phyloP scores from a whole-genome alignment of 2,888 invertebrate genomes.

The Hypsopygia costalis region DNA sequence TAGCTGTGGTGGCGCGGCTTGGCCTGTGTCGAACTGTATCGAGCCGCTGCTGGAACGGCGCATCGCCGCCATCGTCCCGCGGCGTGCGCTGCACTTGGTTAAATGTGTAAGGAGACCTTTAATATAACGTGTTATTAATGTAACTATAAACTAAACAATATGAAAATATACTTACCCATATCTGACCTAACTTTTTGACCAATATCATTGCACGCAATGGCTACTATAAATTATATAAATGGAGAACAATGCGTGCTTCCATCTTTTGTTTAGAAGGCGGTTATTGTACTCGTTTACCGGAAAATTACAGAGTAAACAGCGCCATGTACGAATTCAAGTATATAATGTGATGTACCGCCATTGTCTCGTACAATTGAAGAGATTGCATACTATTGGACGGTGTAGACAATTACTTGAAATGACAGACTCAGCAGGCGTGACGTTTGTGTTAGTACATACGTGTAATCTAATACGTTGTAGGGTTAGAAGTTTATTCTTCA shows the following conservation, averaged over 20 bases:
- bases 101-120: too few relatives aligned
- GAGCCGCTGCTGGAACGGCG: too few relatives aligned
- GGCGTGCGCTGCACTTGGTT: too few relatives aligned
- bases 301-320: constrained; percentile 62
- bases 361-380: constrained; percentile 7
- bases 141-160: too few relatives aligned
- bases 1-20: too few relatives aligned
- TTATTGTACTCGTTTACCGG: constrained; percentile 67
- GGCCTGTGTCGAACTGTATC: too few relatives aligned
- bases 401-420: background rate
- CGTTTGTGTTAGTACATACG: too few relatives aligned
- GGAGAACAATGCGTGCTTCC: constrained; percentile 49
- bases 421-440: background rate
- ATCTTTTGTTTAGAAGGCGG: constrained; percentile 57
- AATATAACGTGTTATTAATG: too few relatives aligned
- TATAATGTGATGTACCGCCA: constrained; percentile 22
- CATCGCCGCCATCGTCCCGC: too few relatives aligned
- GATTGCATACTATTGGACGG: constrained; percentile 26
- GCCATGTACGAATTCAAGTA: constrained; percentile 30
- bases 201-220: constrained; percentile 23
- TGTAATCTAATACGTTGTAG: too few relatives aligned
- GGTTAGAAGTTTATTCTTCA: too few relatives aligned
- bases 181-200: background rate
- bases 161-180: too few relatives aligned
- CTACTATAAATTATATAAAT: constrained; percentile 37